These are phyloP conservation scores for Drosophila neonasuta DNA, from an alignment of 2,888 invertebrate species.

Conservation along the genomic window DNA sequence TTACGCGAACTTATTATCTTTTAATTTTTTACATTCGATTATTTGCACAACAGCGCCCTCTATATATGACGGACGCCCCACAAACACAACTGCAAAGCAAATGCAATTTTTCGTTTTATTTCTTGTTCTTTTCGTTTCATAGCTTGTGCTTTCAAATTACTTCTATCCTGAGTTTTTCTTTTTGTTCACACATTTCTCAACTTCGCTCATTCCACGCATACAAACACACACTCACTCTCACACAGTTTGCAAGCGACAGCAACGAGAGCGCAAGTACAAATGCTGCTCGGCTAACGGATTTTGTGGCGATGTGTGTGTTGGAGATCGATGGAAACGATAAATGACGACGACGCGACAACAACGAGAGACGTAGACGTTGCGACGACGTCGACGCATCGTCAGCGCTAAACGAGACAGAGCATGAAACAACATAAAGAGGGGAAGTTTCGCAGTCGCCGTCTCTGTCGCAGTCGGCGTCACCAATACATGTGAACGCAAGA, in stretches of 20 bases:
- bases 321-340: constrained; percentile 77
- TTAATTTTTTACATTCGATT: constrained; percentile 17
- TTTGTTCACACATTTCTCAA: constrained; percentile 47
- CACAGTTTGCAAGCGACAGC: constrained; percentile 29
- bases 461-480: constrained; percentile 48
- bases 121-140: constrained; percentile 22
- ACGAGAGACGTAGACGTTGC: constrained; percentile 51
- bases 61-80: constrained; percentile 26
- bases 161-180: constrained; percentile 32
- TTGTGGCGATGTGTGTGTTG: constrained; percentile 62
- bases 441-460: constrained; percentile 65
- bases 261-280: constrained; percentile 64
- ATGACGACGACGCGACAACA: constrained; percentile 46
- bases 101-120: constrained; percentile 48
- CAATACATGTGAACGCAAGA: constrained; percentile 25
- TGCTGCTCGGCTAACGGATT: constrained; percentile 60
- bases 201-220: constrained; percentile 51
- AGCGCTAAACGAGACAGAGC: constrained; percentile 54
- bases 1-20: constrained; percentile 22
- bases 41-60: constrained; percentile 44
- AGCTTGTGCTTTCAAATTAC: constrained; percentile 46
- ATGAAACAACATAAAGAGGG: constrained; percentile 73
- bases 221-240: constrained; percentile 22
- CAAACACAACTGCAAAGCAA: constrained; percentile 49
- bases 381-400: constrained; percentile 66